Conservation (phyloP, 1,140 invertebrate species). For the Onthophagus taurus region DNA sequence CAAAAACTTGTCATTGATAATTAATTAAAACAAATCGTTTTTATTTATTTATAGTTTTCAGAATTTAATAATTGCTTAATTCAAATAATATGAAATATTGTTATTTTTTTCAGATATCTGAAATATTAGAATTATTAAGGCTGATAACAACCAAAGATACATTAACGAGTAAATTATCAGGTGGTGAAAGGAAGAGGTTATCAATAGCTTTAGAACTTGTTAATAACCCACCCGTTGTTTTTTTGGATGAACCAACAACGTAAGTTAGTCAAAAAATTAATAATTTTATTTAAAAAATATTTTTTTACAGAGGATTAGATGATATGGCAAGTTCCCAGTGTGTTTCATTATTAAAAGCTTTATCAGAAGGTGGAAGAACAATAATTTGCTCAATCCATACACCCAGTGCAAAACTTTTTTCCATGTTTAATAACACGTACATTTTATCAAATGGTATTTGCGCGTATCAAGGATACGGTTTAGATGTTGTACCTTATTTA, state of each 20-base stretch:
- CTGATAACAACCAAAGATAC: constrained; percentile 57
- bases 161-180: constrained; percentile 64
- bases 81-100: no score
- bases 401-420: constrained; percentile 70
- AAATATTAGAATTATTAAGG: constrained; percentile 58
- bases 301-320: constrained; percentile 57
- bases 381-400: constrained; percentile 89
- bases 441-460: constrained; percentile 64
- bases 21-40: no score
- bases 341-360: constrained; percentile 59
- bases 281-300: neutral
- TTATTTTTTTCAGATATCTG: constrained; percentile 51
- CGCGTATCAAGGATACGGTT: constrained; percentile 58
- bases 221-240: constrained; percentile 89
- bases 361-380: constrained; percentile 73
- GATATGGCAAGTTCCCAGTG: constrained; percentile 68
- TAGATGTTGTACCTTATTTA: constrained; percentile 61
- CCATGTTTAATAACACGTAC: constrained; percentile 69
- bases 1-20: no score
- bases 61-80: no score
- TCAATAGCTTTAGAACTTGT: constrained; percentile 87
- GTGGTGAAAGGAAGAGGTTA: constrained; percentile 84
- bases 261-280: constrained; percentile 37
- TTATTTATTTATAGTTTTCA: no score
- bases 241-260: constrained; percentile 77